Percentiles rank a stretch among this genome's conserved stretches.
Evolutionary conservation across 2,113 vertebrate genomes (phyloP).

Genomic region (Heteronetta atricapilla): DNA sequence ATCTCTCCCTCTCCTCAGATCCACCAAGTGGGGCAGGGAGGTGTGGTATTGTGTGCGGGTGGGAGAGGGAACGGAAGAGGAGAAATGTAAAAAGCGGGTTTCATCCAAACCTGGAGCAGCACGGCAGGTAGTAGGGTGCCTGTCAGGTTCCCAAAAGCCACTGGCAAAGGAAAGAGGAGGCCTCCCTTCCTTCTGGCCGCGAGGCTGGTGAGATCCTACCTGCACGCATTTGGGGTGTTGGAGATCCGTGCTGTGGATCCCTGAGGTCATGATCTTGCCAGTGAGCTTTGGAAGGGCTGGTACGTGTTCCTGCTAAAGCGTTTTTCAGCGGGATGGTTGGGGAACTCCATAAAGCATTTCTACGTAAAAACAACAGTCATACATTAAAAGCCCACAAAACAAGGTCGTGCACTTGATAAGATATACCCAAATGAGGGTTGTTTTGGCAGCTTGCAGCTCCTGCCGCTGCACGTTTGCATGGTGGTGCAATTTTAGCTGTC

Average conservation of each 20-base stretch:
- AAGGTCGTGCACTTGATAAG: background rate
- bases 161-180: background rate
- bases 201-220: background rate
- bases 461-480: background rate
- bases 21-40: background rate
- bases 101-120: background rate
- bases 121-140: background rate
- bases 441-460: background rate
- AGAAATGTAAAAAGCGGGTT: background rate
- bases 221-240: fast-evolving
- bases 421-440: background rate
- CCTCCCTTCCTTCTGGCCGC: fast-evolving
- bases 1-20: background rate
- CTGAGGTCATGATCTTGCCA: fast-evolving
- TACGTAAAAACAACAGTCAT: background rate
- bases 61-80: background rate
- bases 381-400: background rate
- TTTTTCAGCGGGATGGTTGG: background rate
- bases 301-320: background rate
- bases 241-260: background rate
- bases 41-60: background rate
- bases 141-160: background rate
- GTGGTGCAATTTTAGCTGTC: background rate
- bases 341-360: background rate
- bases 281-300: fast-evolving